These are phyloP conservation scores for Periplaneta americana DNA, from an alignment of 1,140 invertebrate genomes.

Conservation along the genomic window DNA sequence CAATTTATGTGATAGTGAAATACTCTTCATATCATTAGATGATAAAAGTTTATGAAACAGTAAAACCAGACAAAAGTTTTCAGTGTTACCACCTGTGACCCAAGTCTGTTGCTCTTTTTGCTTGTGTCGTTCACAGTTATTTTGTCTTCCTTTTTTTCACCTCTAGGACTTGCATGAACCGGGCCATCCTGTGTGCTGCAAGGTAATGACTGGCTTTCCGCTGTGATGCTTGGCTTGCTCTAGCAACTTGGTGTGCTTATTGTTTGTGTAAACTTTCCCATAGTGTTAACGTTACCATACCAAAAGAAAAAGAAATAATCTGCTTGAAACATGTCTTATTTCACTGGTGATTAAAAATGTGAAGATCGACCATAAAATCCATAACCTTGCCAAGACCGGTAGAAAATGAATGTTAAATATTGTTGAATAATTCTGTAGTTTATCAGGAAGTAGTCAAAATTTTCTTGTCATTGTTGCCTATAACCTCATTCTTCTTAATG, in stretches of 20 bases:
- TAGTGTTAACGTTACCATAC: neutral
- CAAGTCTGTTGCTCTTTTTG: neutral
- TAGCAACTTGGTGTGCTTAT: neutral
- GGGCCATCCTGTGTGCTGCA: constrained; percentile 5
- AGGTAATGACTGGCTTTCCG: constrained; percentile 6
- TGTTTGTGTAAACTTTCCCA: neutral
- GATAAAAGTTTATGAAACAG: neutral
- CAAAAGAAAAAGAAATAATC: neutral
- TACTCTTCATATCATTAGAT: neutral
- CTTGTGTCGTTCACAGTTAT: neutral
- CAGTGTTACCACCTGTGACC: neutral
- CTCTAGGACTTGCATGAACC: constrained; percentile 10
- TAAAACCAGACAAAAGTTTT: neutral
- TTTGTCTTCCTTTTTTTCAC: neutral
- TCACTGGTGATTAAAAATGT: too few relatives aligned
- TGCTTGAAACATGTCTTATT: neutral
- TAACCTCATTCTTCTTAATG: too few relatives aligned
- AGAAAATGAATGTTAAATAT: too few relatives aligned
- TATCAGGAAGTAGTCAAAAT: too few relatives aligned
- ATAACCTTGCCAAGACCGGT: too few relatives aligned
- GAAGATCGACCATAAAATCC: too few relatives aligned
- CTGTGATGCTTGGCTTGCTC: neutral
- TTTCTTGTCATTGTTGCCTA: too few relatives aligned
- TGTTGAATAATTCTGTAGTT: too few relatives aligned
- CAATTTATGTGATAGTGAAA: neutral